Conservation (phyloP, 2,113 vertebrate species). For the Orycteropus afer region DNA sequence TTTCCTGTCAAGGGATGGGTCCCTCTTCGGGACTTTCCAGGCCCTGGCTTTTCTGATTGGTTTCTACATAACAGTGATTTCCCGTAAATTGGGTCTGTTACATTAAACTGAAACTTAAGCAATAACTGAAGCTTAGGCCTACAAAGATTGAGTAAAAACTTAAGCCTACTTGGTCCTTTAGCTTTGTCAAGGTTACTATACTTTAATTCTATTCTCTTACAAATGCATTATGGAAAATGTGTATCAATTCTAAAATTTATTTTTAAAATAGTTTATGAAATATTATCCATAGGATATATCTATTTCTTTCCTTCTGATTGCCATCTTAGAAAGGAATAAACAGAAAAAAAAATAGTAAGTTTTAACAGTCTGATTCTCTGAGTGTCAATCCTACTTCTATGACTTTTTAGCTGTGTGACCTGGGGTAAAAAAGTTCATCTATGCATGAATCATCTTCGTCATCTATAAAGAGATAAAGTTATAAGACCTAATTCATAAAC, state of each 20-base stretch:
- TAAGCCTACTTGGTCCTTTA: no score
- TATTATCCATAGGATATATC: neutral
- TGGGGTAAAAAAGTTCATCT: neutral
- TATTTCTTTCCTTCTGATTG: neutral
- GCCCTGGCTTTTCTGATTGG: no score
- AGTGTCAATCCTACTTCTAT: neutral
- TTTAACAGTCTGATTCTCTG: neutral
- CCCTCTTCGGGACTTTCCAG: no score
- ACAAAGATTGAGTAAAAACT: no score
- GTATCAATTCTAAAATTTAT: neutral
- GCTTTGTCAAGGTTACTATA: no score
- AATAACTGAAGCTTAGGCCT: no score
- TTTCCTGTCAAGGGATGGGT: no score
- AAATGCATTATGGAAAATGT: neutral
- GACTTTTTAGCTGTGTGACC: neutral
- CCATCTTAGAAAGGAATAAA: neutral
- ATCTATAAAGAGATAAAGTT: neutral
- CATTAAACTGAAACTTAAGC: no score
- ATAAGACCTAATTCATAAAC: neutral
- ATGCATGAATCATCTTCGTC: neutral
- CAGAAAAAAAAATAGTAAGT: neutral
- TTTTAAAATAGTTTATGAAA: neutral
- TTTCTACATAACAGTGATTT: no score
- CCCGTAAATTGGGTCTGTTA: no score
- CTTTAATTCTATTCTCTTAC: no score